Base-by-base conservation (phyloP, 2,113 vertebrate species). In the Pandion haliaetus region DNA sequence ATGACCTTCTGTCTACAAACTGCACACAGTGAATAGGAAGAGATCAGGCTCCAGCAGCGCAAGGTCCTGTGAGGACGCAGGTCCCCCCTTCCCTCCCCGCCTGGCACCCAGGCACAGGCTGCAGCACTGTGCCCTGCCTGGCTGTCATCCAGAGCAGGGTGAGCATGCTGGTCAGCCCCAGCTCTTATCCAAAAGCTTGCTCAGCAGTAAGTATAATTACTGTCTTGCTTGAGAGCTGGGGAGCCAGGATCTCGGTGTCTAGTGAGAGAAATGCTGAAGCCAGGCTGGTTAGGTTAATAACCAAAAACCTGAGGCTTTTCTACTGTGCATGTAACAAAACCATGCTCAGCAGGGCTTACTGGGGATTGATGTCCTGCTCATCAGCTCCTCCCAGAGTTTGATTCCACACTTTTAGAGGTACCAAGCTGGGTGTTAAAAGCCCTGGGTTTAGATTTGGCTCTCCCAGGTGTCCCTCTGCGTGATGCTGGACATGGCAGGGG, bases 11-110 rank as follows among this genome's bases (percentile, higher is more conserved):
- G 54, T 55, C 73, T 38, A 28, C 34, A 62, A 0, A 26, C 38
- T 5, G 4, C 5, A 32, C 4, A 0, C 4, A 11, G n/a, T 14
- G 47, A 91, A 17, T 8, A 57, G 63, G 29, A 31, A 15, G 44
- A 76, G 67, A 32, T 45, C 52, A 23, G 17, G 52, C 29, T 55
- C 57, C 0, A 2, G 47, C 84, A 83, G 21, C 1, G 0, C 0
- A 1, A 65, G 70, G 89, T 91, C 70, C 42, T 47, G 24, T 4
- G 2, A 76, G 61, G 86, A 88, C 26, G 4, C 1, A 9, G 21
- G 17, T 49, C 17, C 76, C 32, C 34, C 50, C 44, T 49, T 52
- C 34, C 45, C 26, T 47, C 32, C 24, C 54, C 3, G 10, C 28
- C 52, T 36, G 59, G 38, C 71, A 55, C 58, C 13, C 0, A 0